Conservation (phyloP, 2,797 vertebrate genomes). For the Lindbergichthys nudifrons region DNA sequence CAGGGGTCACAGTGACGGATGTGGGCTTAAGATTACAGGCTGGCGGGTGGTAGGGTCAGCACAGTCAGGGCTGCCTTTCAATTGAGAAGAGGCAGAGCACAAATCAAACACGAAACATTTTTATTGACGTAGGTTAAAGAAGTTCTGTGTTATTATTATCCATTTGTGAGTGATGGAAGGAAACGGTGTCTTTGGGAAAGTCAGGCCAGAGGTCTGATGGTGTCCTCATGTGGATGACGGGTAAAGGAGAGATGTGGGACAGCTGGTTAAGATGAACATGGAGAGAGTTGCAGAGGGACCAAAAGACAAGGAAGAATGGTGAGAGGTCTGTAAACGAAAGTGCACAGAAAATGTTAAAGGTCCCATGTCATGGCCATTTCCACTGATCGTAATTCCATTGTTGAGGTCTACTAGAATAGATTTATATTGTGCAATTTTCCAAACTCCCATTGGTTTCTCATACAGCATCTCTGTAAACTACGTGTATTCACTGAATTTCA, state of each 20-base stretch:
- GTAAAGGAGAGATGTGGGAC: conserved; percentile 2
- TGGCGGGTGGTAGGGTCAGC: conserved; percentile 41
- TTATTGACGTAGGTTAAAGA: conserved; percentile 28
- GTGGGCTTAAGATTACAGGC: conserved; percentile 66
- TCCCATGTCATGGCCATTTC: too few relatives aligned
- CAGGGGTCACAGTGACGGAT: conserved; percentile 65
- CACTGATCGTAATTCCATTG: too few relatives aligned
- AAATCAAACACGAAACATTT: conserved; percentile 37
- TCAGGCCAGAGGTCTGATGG: not conserved
- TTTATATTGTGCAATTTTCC: too few relatives aligned
- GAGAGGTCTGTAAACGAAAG: not conserved
- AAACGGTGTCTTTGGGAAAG: conserved; percentile 14
- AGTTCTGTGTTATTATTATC: conserved; percentile 26
- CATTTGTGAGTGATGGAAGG: conserved; percentile 21
- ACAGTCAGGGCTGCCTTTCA: conserved; percentile 46
- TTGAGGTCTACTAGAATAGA: too few relatives aligned
- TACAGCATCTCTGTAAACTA: too few relatives aligned
- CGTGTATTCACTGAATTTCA: too few relatives aligned
- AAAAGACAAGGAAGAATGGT: not conserved
- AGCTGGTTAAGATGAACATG: not conserved
- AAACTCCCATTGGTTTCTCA: too few relatives aligned
- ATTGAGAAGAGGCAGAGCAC: conserved; percentile 42
- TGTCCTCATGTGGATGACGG: conserved; percentile 12
- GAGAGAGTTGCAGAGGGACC: not conserved
- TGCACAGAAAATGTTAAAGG: not conserved